A percentile compares a stretch with the other conserved stretches of the same genome.
Conservation (phyloP, 2,113 vertebrate species). For the Forbesichthys agassizii region DNA sequence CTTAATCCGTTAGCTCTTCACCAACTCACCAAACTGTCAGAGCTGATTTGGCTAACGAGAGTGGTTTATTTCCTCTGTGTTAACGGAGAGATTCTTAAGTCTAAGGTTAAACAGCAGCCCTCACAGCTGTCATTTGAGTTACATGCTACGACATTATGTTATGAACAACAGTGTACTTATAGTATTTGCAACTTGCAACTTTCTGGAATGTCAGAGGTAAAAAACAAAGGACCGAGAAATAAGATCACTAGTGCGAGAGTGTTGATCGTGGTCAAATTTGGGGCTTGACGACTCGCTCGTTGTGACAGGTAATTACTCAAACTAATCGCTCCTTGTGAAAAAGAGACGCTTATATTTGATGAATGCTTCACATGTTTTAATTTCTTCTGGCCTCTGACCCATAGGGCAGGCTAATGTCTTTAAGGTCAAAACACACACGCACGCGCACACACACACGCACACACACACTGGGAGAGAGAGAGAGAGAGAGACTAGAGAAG, state of each 20-base stretch:
- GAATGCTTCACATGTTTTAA: slow-evolving; percentile 68
- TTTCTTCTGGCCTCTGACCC: slow-evolving; percentile 65
- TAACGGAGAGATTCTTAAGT: slow-evolving; percentile 30
- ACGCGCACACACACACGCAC: slow-evolving; percentile 1
- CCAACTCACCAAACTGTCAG: slow-evolving; percentile 52
- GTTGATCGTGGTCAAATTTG: slow-evolving; percentile 21
- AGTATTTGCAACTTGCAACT: slow-evolving; percentile 1
- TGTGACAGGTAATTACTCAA: slow-evolving; percentile 55
- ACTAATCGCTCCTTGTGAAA: slow-evolving; percentile 10
- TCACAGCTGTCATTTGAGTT: slow-evolving; percentile 11
- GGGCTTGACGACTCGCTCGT: slow-evolving; percentile 23
- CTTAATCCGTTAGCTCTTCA: slow-evolving; percentile 51
- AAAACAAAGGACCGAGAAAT: background rate
- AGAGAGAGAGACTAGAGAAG: slow-evolving; percentile 59
- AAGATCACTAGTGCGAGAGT: slow-evolving; percentile 8
- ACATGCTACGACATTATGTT: background rate
- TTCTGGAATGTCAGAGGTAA: background rate
- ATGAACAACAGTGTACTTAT: slow-evolving; percentile 7
- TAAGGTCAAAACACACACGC: slow-evolving; percentile 35
- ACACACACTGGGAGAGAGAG: slow-evolving; percentile 19
- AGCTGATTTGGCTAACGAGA: slow-evolving; percentile 25
- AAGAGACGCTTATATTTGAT: slow-evolving; percentile 61
- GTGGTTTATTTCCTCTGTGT: slow-evolving; percentile 24
- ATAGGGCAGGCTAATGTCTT: slow-evolving; percentile 66
- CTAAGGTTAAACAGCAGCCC: slow-evolving; percentile 15